These are phyloP conservation scores for Belgica antarctica DNA, from an alignment of 2,888 invertebrate species.

Conservation along the genomic window DNA sequence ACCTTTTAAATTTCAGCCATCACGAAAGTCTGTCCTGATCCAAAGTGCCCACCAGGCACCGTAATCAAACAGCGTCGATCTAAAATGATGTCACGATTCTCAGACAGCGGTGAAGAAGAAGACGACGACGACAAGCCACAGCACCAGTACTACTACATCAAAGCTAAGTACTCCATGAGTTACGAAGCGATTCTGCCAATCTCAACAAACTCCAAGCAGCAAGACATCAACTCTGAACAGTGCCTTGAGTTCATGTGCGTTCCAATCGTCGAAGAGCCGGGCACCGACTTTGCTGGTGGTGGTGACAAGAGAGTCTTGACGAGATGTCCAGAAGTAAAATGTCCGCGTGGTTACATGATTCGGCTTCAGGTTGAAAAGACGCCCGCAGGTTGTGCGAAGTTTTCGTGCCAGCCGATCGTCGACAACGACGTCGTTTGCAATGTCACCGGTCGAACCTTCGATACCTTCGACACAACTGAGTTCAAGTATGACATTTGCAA, in stretches of 20 bases:
- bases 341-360: conserved; percentile 63
- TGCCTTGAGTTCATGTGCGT: conserved; percentile 54
- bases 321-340: conserved; percentile 57
- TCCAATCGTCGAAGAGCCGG: conserved; percentile 45
- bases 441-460: conserved; percentile 72
- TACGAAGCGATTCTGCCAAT: conserved; percentile 42
- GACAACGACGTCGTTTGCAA: conserved; percentile 61
- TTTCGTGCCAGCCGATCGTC: conserved; percentile 64
- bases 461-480: conserved; percentile 75
- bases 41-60: conserved; percentile 58
- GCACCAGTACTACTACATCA: conserved; percentile 32
- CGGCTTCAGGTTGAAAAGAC: conserved; percentile 55
- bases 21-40: conserved; percentile 54
- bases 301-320: conserved; percentile 19
- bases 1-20: conserved; percentile 44
- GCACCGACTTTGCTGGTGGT: background rate
- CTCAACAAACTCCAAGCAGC: conserved; percentile 33
- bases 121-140: conserved; percentile 11
- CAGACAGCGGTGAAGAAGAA: conserved; percentile 19
- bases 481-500: conserved; percentile 79
- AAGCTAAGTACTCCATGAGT: conserved; percentile 35
- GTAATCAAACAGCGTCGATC: conserved; percentile 51
- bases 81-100: conserved; percentile 48
- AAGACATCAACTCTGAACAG: conserved; percentile 47
- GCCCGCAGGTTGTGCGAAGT: conserved; percentile 59